phyloP scores from a whole-genome alignment of 2,797 vertebrate species.

The Mus spretus region DNA sequence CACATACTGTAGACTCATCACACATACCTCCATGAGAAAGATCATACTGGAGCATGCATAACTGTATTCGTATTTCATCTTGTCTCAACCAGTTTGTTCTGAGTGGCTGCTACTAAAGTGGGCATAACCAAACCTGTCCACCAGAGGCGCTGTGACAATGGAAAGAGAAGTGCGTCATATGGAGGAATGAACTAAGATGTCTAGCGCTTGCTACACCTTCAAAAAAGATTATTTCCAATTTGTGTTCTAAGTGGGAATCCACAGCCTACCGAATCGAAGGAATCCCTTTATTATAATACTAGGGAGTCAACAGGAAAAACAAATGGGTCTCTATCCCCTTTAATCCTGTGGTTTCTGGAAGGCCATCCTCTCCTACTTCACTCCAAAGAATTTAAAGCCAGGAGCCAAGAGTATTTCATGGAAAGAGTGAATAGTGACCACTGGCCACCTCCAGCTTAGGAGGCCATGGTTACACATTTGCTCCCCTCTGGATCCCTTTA shows the following conservation, averaged over 20 bases:
- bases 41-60: background rate
- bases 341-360: background rate
- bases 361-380: background rate
- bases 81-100: background rate
- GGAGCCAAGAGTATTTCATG: background rate
- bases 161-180: background rate
- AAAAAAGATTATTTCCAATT: background rate
- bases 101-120: slow-evolving; percentile 10
- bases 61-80: background rate
- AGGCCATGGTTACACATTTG: background rate
- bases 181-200: background rate
- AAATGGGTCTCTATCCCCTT: background rate
- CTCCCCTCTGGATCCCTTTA: background rate
- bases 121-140: background rate
- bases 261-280: background rate
- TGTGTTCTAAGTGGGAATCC: background rate
- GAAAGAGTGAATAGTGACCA: background rate
- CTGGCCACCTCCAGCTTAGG: background rate
- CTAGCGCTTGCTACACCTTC: background rate
- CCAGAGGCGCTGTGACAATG: background rate
- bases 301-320: background rate
- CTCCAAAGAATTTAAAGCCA: slow-evolving; percentile 21
- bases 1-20: background rate
- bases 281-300: background rate
- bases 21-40: background rate